Percentiles rank a stretch among this genome's conserved stretches.
Evolutionary conservation across 2,113 vertebrate genomes (phyloP).

Genomic region (Apeltes quadracus): DNA sequence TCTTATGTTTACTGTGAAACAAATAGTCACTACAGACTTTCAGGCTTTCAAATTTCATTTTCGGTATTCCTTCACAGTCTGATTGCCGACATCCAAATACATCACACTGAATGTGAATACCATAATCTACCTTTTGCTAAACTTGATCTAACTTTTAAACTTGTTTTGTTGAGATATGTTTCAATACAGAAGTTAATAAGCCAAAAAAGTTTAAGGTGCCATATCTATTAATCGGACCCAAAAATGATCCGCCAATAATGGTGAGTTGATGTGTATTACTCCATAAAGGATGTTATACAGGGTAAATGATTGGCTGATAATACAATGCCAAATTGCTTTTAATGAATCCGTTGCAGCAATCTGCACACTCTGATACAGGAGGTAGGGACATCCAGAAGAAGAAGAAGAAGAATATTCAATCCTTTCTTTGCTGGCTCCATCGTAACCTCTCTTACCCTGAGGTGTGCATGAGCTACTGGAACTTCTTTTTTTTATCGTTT

Average conservation of each 20-base stretch:
- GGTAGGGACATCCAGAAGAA: background rate
- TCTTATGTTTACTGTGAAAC: slow-evolving; percentile 1
- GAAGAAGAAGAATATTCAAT: background rate
- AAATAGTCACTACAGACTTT: background rate
- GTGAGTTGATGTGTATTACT: background rate
- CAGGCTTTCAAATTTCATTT: background rate
- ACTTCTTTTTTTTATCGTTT: background rate
- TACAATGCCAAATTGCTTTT: background rate
- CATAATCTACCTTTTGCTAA: background rate
- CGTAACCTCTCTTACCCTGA: background rate
- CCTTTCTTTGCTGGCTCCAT: background rate
- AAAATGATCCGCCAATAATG: background rate
- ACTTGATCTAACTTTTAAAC: background rate
- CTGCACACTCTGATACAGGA: background rate
- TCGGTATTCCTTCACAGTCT: slow-evolving; percentile 9
- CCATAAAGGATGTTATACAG: background rate
- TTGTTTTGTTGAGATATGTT: background rate
- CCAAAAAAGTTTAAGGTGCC: background rate
- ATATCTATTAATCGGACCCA: background rate
- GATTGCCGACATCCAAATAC: background rate
- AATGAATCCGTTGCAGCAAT: background rate
- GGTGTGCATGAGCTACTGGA: background rate
- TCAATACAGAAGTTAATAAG: background rate
- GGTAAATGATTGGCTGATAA: background rate
- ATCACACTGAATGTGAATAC: background rate